Evolutionary conservation across 2,888 invertebrate genomes (phyloP), one percentile per base, ranked within the genome.

Genomic region (Tuta absoluta): DNA sequence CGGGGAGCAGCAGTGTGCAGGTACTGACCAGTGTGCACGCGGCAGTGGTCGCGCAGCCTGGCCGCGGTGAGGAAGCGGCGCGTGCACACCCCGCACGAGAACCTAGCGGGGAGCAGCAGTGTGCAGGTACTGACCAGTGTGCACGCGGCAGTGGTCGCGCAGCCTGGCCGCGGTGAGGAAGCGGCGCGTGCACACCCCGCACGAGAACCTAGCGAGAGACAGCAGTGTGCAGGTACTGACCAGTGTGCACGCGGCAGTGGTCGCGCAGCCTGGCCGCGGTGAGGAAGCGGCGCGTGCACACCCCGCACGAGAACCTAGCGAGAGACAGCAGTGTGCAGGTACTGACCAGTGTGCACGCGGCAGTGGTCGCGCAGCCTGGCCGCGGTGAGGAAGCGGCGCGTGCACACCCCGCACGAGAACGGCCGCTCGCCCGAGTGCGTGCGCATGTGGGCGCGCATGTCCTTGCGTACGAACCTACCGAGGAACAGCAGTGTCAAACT

Each of bases 401-500:
- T 75, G 71, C 92, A 92, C 2, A 89, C 85, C 53, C 85, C 84
- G 80, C 93, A 94, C 48, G 81, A 76, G 81, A 86, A 91, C 23
- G 93, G 93, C 17, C 92, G 87, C 80, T 92, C 93, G 45, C 93
- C 93, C 0, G 92, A 87, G 81, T 94, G 94, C 19, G 82, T 84
- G 8, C 92, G 83, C 83, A 92, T 81, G 78, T 94, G 94, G 3
- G 87, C 80, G 68, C 84, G 85, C 67, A 93, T 69, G 70, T 84
- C 82, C 64, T 76, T 72, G 3, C 88, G 84, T 0, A 88, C 85
- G 67, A 91, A 91, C 65, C 91, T 92, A 72, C n/a, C 17, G 1
- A 49, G 21, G 10, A 21, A 19, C 49, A 49, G 33, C 48, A 19
- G 4, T 10, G 2, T 19, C 4, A 19, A 11, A 24, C 3, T 24